phyloP scores from a whole-genome alignment of 2,113 vertebrate genomes.

The Nesogale talazaci region DNA sequence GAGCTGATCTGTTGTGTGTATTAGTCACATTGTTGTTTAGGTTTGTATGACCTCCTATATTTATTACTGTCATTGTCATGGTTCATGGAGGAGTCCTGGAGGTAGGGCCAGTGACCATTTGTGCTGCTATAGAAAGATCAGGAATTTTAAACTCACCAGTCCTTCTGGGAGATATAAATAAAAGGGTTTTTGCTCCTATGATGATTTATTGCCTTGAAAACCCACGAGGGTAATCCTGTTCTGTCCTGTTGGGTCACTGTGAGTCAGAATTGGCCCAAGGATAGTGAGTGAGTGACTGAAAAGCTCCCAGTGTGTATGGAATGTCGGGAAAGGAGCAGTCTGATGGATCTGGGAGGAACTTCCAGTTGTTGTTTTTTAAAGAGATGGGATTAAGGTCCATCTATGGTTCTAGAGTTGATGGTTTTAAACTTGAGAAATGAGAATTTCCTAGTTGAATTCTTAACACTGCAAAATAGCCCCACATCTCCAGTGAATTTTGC shows the following conservation, averaged over 20 bases:
- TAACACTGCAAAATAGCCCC: background rate
- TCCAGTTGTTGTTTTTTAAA: background rate
- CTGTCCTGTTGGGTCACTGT: no score
- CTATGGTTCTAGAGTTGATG: fast-evolving
- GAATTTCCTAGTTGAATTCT: background rate
- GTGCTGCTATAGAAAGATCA: no score
- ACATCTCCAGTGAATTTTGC: background rate
- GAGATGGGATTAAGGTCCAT: background rate
- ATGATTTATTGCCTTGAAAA: no score
- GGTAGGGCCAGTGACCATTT: no score
- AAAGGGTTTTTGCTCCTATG: no score
- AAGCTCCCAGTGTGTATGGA: fast-evolving
- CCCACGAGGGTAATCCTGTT: no score
- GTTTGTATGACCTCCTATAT: fast-evolving
- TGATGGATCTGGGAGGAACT: background rate
- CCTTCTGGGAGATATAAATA: no score
- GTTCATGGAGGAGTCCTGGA: fast-evolving
- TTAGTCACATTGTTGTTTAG: background rate
- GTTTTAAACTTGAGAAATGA: background rate
- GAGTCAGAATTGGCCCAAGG: no score
- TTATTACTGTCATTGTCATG: background rate
- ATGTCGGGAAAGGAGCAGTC: background rate
- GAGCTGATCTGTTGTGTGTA: fast-evolving
- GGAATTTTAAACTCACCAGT: no score
- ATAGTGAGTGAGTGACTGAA: background rate